These are phyloP conservation scores for Helarctos malayanus DNA, from an alignment of 2,797 vertebrate species.

Conservation along the genomic window DNA sequence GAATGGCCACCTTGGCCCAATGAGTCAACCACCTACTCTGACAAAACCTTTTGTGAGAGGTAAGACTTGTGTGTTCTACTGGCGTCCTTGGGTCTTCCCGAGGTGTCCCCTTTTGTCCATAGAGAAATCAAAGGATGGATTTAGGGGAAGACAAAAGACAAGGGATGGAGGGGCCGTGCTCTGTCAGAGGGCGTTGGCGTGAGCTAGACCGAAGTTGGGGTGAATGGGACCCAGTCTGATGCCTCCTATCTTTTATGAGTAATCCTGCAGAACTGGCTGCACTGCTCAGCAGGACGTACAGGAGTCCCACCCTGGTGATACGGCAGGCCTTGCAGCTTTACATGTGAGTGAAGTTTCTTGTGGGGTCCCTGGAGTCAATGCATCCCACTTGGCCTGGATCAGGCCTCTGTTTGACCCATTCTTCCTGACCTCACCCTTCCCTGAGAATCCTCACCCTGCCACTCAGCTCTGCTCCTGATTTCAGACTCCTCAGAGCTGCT, in stretches of 20 bases:
- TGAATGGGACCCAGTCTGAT: not conserved
- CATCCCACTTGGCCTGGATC: not conserved
- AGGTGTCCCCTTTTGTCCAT: not conserved
- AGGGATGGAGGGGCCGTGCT: not conserved
- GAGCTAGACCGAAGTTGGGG: not conserved
- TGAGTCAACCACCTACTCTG: not conserved
- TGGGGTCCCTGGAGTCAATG: not conserved
- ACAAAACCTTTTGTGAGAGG: conserved; percentile 14
- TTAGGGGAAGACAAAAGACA: not conserved
- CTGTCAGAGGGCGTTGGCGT: not conserved
- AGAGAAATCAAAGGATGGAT: not conserved
- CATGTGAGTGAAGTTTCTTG: not conserved
- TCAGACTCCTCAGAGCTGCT: conserved; percentile 16
- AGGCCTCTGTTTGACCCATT: not conserved
- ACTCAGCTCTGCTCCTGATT: conserved; percentile 1
- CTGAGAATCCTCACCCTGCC: not conserved
- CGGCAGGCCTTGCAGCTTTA: not conserved
- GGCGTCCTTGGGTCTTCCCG: not conserved
- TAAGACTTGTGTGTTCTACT: not conserved
- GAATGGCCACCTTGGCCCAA: not conserved
- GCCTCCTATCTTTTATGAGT: not conserved
- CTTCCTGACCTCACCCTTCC: not conserved
- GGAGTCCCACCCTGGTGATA: not conserved
- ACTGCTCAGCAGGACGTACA: not conserved
- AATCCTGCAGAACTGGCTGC: not conserved